phyloP scores from a whole-genome alignment of 1,140 invertebrate species.

The Drosophila melanica region DNA sequence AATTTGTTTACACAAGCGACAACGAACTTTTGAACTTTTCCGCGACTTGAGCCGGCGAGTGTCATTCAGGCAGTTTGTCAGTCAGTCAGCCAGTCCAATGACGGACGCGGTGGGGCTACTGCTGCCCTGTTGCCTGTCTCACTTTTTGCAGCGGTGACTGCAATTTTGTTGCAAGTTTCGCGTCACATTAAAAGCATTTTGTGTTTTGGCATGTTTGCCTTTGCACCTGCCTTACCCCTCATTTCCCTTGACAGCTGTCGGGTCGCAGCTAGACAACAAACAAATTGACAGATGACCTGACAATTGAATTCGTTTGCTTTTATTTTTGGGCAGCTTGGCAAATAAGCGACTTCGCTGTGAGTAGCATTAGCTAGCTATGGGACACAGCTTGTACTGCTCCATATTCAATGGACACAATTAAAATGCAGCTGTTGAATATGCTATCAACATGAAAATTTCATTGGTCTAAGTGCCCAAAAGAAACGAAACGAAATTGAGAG shows the following conservation, averaged over 20 bases:
- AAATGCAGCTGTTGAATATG: conserved; percentile 74
- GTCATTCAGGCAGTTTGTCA: conserved; percentile 22
- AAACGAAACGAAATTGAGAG: conserved; percentile 21
- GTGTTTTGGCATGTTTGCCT: conserved; percentile 67
- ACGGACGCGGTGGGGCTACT: conserved; percentile 48
- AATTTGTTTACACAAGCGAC: conserved; percentile 81
- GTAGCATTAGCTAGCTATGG: conserved; percentile 16
- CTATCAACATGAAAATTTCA: conserved; percentile 76
- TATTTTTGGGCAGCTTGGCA: conserved; percentile 25
- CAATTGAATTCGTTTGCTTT: conserved; percentile 72
- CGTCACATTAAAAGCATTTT: conserved; percentile 78
- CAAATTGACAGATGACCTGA: conserved; percentile 82
- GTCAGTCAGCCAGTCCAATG: conserved; percentile 15
- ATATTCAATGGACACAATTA: conserved; percentile 65
- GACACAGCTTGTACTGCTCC: conserved; percentile 11
- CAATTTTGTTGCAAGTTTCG: conserved; percentile 73
- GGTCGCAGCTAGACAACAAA: conserved; percentile 73
- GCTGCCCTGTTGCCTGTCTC: conserved; percentile 43
- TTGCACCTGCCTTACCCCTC: conserved; percentile 41
- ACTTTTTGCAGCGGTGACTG: conserved; percentile 24
- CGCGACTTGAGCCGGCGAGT: conserved; percentile 33
- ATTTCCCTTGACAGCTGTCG: conserved; percentile 63
- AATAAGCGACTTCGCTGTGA: conserved; percentile 14
- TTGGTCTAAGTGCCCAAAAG: conserved; percentile 56
- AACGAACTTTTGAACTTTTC: conserved; percentile 80